phyloP scores from a whole-genome alignment of 23 tunicate species.

The Halocynthia roretzi region DNA sequence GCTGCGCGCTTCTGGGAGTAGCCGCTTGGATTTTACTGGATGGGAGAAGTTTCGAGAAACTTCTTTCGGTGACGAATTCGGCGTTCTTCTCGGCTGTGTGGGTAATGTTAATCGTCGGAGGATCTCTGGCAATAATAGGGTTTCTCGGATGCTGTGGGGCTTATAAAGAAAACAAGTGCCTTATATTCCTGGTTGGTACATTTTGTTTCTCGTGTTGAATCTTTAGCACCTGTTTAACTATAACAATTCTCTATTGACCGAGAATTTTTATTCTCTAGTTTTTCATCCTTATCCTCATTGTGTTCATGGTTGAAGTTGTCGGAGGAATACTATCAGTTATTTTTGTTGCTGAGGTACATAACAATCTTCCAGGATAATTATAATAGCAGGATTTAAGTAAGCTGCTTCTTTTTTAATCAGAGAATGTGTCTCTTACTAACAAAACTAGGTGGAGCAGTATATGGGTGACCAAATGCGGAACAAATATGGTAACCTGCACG shows the following conservation, averaged over 20 bases:
- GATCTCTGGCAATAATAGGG: background rate
- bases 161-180: constrained; percentile 9
- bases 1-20: constrained; percentile 23
- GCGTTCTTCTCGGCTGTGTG: constrained; percentile 31
- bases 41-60: constrained; percentile 23
- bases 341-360: constrained; percentile 24
- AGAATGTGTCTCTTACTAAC: too few species aligned
- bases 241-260: background rate
- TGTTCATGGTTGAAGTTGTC: constrained; percentile 1
- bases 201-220: too few species aligned
- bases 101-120: constrained; percentile 24
- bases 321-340: constrained; percentile 15
- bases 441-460: constrained; percentile 3
- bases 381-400: too few species aligned
- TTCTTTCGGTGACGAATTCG: constrained; percentile 27
- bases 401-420: too few species aligned
- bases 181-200: background rate
- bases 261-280: constrained; percentile 8
- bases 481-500: constrained; percentile 27
- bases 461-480: constrained; percentile 19
- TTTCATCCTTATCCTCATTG: constrained; percentile 17
- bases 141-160: constrained; percentile 15
- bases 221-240: too few species aligned
- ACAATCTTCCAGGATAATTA: background rate
- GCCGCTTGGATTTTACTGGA: constrained; percentile 29